Conservation (phyloP, 2,888 invertebrate genomes). For the Lasioglossum morio region DNA sequence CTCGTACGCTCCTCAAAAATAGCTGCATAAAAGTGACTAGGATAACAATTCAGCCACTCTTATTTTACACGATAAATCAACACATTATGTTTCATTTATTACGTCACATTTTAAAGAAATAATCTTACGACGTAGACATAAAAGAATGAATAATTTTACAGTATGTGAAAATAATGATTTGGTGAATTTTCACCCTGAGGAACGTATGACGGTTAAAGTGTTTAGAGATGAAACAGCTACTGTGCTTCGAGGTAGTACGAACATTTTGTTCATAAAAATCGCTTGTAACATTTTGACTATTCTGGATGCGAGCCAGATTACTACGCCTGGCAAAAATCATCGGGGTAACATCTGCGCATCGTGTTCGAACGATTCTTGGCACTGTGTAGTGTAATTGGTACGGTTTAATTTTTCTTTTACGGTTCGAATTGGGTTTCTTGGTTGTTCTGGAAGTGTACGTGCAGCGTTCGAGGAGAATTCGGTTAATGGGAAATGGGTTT, state of each 20-base stretch:
- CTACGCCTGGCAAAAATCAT: neutral
- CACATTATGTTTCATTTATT: too few species aligned
- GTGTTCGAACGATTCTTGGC: neutral
- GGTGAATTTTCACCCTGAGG: too few species aligned
- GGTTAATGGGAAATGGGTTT: neutral
- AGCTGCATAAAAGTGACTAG: too few species aligned
- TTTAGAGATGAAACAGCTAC: too few species aligned
- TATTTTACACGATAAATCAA: too few species aligned
- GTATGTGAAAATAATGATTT: too few species aligned
- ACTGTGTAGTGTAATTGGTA: neutral
- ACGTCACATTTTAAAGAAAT: too few species aligned
- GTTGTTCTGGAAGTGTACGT: neutral
- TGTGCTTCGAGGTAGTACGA: neutral
- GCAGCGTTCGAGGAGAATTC: neutral
- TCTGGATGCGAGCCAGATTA: neutral
- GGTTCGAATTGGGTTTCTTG: neutral
- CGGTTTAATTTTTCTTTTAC: neutral
- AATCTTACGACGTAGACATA: too few species aligned
- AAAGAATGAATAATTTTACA: too few species aligned
- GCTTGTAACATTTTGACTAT: neutral
- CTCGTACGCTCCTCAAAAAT: too few species aligned
- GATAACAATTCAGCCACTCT: too few species aligned
- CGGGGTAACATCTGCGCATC: neutral
- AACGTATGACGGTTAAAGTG: too few species aligned
- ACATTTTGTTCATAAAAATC: neutral